These are phyloP conservation scores for Drosophila prosaltans DNA, from an alignment of 1,140 invertebrate genomes.

Conservation along the genomic window DNA sequence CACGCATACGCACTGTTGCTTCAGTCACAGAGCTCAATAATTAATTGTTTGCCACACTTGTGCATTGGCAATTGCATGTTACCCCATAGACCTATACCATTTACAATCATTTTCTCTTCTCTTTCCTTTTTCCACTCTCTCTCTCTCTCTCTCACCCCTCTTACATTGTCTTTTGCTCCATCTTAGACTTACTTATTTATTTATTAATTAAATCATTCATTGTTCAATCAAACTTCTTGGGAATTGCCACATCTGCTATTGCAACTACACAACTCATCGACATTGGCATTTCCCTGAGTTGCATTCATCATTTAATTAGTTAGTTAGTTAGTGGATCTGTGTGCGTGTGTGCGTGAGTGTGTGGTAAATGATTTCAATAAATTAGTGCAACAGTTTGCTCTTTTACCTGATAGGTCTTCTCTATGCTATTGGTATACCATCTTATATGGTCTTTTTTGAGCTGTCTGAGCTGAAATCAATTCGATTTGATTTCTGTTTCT, in stretches of 20 bases:
- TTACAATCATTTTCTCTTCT: neutral
- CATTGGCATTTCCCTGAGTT: slow-evolving; percentile 43
- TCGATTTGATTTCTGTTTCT: slow-evolving; percentile 36
- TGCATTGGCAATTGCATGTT: slow-evolving; percentile 55
- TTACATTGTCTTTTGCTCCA: neutral
- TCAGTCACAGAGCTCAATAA: slow-evolving; percentile 56
- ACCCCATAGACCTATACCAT: neutral
- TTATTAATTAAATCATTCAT: slow-evolving; percentile 79
- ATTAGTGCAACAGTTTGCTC: slow-evolving; percentile 58
- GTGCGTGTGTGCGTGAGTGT: slow-evolving; percentile 47
- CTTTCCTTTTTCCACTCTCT: neutral
- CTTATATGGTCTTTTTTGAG: neutral
- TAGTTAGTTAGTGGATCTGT: slow-evolving; percentile 26
- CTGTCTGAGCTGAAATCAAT: slow-evolving; percentile 49
- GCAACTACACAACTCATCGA: slow-evolving; percentile 33
- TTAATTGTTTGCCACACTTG: slow-evolving; percentile 77
- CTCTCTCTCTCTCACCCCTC: neutral
- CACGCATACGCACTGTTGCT: slow-evolving; percentile 54
- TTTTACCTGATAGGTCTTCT: neutral
- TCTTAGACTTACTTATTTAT: slow-evolving; percentile 58
- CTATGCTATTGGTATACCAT: neutral
- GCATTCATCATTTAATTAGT: slow-evolving; percentile 77
- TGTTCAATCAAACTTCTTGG: slow-evolving; percentile 70
- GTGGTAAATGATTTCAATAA: slow-evolving; percentile 69
- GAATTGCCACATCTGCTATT: slow-evolving; percentile 50